Conservation (phyloP, 92 coral and sea anemone species). For the Phenganax marumi region DNA sequence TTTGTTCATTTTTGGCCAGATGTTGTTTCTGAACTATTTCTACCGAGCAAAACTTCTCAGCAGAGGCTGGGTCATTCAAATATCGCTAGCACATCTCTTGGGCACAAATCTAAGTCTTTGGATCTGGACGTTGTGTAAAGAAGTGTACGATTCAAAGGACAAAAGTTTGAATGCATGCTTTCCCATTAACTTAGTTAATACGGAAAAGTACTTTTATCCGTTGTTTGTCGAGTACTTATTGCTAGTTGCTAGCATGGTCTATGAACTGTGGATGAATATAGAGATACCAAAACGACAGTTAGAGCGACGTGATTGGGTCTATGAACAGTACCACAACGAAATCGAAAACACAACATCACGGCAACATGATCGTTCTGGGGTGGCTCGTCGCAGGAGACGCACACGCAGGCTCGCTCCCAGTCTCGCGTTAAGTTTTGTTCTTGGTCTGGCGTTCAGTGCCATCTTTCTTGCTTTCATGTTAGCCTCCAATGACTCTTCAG, state of each 20-base stretch:
- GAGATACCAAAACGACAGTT: neutral
- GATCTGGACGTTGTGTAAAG: slow-evolving; percentile 33
- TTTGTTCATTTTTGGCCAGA: slow-evolving; percentile 14
- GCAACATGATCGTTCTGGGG: neutral
- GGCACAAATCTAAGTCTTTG: slow-evolving; percentile 31
- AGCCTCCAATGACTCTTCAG: slow-evolving; percentile 21
- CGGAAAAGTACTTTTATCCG: slow-evolving; percentile 28
- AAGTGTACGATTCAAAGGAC: neutral
- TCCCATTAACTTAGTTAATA: slow-evolving; percentile 9
- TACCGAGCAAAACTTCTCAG: slow-evolving; percentile 25
- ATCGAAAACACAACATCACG: neutral
- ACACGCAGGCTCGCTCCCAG: slow-evolving; percentile 11
- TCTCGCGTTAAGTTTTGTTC: slow-evolving; percentile 21
- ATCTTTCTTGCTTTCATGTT: slow-evolving; percentile 26
- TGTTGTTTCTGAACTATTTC: slow-evolving; percentile 20
- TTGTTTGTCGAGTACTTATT: slow-evolving; percentile 35
- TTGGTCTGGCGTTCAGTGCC: slow-evolving; percentile 12
- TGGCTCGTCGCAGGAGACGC: slow-evolving; percentile 12
- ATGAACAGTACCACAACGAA: slow-evolving; percentile 1
- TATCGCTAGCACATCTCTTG: slow-evolving; percentile 29
- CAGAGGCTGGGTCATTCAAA: neutral
- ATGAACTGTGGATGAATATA: slow-evolving; percentile 31
- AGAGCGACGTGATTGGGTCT: neutral
- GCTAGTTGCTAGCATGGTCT: slow-evolving; percentile 33
- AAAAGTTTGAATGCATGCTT: neutral